Evolutionary conservation across 2,113 vertebrate genomes (phyloP).

Genomic region (Colistium nudipinnis): DNA sequence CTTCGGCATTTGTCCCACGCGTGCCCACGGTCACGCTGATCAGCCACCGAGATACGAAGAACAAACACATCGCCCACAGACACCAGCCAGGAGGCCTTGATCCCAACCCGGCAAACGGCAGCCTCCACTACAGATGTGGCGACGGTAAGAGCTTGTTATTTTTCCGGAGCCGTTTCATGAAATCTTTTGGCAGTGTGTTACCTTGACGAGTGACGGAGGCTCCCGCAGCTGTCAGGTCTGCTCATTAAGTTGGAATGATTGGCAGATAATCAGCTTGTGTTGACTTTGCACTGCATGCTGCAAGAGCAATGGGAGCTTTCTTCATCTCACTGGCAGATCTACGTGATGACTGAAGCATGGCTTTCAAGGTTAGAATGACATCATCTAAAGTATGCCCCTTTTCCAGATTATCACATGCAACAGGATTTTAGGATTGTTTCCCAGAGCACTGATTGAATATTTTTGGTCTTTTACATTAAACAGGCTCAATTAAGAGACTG

Average conservation of each 20-base stretch:
- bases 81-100: slow-evolving; percentile 42
- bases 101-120: slow-evolving; percentile 46
- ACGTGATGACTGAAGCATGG: slow-evolving; percentile 27
- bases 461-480: not conserved
- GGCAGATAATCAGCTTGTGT: slow-evolving; percentile 75
- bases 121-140: slow-evolving; percentile 55
- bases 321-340: slow-evolving; percentile 31
- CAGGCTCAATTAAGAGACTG: slow-evolving; percentile 1
- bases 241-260: slow-evolving; percentile 76
- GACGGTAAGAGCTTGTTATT: slow-evolving; percentile 72
- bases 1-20: slow-evolving; percentile 28
- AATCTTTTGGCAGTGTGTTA: slow-evolving; percentile 56
- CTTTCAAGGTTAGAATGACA: slow-evolving; percentile 49
- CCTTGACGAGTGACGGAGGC: slow-evolving; percentile 63
- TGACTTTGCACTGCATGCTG: slow-evolving; percentile 61
- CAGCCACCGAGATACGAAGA: slow-evolving; percentile 64
- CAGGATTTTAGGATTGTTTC: not conserved
- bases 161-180: slow-evolving; percentile 41
- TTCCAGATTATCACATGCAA: not conserved
- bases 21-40: slow-evolving; percentile 79
- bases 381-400: slow-evolving; percentile 20
- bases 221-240: slow-evolving; percentile 62
- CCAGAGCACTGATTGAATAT: not conserved
- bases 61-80: slow-evolving; percentile 48
- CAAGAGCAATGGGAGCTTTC: slow-evolving; percentile 54